Percentiles rank a stretch among this genome's conserved stretches.
phyloP scores from a whole-genome alignment of 2,888 invertebrate species.

The Apodemia duryi region DNA sequence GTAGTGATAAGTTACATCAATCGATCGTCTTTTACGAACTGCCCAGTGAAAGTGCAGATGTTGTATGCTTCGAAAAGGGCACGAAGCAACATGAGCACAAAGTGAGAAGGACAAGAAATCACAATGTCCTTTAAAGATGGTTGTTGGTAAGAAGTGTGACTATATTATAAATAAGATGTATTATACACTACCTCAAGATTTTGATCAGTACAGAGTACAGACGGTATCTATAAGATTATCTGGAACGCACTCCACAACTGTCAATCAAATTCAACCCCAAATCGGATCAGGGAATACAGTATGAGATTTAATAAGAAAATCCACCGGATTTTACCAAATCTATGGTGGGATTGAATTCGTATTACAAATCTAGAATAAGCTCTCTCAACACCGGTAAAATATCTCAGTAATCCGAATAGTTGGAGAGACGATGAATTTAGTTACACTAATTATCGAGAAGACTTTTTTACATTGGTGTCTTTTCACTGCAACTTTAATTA shows the following conservation, averaged over 20 bases:
- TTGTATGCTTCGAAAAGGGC: too few relatives aligned
- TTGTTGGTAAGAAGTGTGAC: too few relatives aligned
- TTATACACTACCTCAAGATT: not conserved
- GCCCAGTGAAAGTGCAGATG: too few relatives aligned
- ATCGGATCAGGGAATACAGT: not conserved
- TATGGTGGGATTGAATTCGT: conserved; percentile 10
- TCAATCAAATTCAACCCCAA: conserved; percentile 1
- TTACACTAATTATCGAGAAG: too few relatives aligned
- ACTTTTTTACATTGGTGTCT: too few relatives aligned
- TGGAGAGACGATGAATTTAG: not conserved
- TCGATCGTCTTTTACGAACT: too few relatives aligned
- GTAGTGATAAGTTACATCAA: too few relatives aligned
- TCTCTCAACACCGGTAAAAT: conserved; percentile 8
- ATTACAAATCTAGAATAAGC: conserved; percentile 15
- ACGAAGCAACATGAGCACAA: too few relatives aligned
- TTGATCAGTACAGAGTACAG: not conserved
- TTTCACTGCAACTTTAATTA: too few relatives aligned
- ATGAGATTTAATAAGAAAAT: conserved; percentile 10
- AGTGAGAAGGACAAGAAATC: too few relatives aligned
- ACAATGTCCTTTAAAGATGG: too few relatives aligned
- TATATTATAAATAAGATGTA: too few relatives aligned
- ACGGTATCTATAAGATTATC: not conserved
- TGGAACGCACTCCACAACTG: not conserved
- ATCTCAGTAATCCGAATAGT: conserved; percentile 2
- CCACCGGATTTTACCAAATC: conserved; percentile 3